Evolutionary conservation across 2,113 vertebrate species (phyloP).

Genomic region (Protobothrops mucrosquamatus): DNA sequence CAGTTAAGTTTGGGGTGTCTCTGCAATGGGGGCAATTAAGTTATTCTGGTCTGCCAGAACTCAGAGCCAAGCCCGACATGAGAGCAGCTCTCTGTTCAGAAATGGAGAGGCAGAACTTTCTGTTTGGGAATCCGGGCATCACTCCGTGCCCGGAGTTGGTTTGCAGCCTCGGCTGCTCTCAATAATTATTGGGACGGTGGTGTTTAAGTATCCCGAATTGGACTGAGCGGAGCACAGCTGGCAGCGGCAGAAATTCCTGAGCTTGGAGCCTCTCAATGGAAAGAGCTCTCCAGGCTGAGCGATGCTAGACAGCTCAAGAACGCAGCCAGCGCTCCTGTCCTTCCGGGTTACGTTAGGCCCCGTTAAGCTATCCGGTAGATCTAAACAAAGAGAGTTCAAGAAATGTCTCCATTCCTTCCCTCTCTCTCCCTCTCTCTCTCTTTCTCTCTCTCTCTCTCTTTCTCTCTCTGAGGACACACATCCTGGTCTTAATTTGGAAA

Average conservation of each 20-base stretch:
- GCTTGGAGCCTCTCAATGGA: conserved; percentile 42
- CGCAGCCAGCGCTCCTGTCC: no score
- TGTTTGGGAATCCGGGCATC: not conserved
- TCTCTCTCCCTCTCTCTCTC: not conserved
- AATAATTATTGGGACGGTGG: not conserved
- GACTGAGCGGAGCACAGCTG: conserved; percentile 20
- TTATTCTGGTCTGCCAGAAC: no score
- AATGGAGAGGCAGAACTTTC: not conserved
- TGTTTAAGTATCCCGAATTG: not conserved
- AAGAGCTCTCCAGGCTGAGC: conserved; percentile 23
- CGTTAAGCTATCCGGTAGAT: not conserved
- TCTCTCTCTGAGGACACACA: not conserved
- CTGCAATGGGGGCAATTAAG: not conserved
- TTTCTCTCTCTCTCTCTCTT: not conserved
- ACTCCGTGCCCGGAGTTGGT: not conserved
- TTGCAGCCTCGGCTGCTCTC: not conserved
- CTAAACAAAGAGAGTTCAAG: not conserved
- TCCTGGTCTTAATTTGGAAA: not conserved
- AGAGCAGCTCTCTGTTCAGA: not conserved
- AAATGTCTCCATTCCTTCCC: not conserved
- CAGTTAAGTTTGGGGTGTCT: not conserved
- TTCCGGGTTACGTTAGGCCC: not conserved
- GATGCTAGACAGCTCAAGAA: not conserved
- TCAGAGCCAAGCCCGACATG: not conserved
- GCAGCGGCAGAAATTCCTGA: conserved; percentile 55